A percentile compares a stretch with the other conserved stretches of the same genome.
Conservation (phyloP, 2,888 invertebrate genomes). For the Serrognathus titanus region DNA sequence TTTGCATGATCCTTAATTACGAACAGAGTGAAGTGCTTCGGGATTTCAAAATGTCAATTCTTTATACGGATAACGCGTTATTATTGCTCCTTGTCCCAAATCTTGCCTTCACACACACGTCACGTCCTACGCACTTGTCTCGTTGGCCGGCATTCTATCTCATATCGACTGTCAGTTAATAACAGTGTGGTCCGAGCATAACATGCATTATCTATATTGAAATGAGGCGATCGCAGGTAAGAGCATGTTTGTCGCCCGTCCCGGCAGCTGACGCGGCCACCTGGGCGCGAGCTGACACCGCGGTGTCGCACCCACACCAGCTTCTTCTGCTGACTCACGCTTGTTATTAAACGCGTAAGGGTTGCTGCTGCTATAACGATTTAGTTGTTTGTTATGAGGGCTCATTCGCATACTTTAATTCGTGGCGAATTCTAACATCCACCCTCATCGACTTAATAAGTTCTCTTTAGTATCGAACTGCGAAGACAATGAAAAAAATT, state of each 20-base stretch:
- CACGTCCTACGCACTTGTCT: slow-evolving; percentile 1
- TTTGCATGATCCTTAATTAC: no score
- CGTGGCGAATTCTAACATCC: no score
- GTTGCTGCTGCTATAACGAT: slow-evolving; percentile 32
- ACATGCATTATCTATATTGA: slow-evolving; percentile 45
- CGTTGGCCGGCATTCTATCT: slow-evolving; percentile 35
- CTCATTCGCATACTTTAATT: slow-evolving; percentile 4
- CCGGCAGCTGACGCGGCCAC: slow-evolving; percentile 48
- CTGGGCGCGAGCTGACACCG: slow-evolving; percentile 42
- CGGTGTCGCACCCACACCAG: slow-evolving; percentile 41
- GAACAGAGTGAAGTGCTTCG: no score
- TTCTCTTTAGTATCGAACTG: no score
- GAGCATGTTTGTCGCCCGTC: slow-evolving; percentile 40
- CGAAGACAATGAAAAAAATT: no score
- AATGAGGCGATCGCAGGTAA: slow-evolving; percentile 42
- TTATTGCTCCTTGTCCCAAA: not conserved
- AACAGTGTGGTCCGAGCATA: slow-evolving; percentile 41
- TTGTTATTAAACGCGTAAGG: slow-evolving; percentile 40
- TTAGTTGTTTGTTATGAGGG: slow-evolving; percentile 35
- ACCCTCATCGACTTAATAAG: no score
- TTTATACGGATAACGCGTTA: no score
- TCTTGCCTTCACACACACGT: slow-evolving; percentile 2
- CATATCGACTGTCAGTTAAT: slow-evolving; percentile 43
- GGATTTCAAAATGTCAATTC: no score
- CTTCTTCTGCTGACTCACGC: slow-evolving; percentile 42